phyloP scores from a whole-genome alignment of 2,888 invertebrate species.

The Choristoneura rosaceana region DNA sequence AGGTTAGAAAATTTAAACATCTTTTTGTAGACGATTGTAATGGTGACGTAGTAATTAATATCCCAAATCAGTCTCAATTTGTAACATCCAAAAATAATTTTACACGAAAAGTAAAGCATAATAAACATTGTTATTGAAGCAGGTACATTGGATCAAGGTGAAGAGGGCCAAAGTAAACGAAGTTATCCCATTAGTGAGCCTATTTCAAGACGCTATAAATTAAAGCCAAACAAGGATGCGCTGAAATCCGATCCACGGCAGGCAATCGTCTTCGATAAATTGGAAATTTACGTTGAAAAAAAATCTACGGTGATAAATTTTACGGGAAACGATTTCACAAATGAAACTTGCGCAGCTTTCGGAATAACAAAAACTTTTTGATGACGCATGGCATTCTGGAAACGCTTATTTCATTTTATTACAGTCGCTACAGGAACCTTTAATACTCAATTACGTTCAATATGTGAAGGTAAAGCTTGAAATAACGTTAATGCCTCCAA shows the following conservation, averaged over 20 bases:
- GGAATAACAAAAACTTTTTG: conserved; percentile 41
- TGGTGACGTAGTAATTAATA: too few species aligned
- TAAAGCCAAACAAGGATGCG: conserved; percentile 55
- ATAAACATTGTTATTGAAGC: conserved; percentile 45
- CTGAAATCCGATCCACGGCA: conserved; percentile 51
- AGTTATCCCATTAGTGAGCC: conserved; percentile 52
- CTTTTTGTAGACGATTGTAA: too few species aligned
- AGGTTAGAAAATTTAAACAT: too few species aligned
- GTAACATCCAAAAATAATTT: neutral
- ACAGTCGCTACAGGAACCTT: conserved; percentile 26
- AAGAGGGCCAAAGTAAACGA: conserved; percentile 51
- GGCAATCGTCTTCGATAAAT: conserved; percentile 51
- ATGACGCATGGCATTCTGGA: conserved; percentile 39
- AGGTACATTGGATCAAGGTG: conserved; percentile 46
- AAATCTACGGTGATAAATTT: conserved; percentile 47
- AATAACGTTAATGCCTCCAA: conserved; percentile 25
- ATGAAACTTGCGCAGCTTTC: conserved; percentile 43
- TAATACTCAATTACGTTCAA: conserved; percentile 25
- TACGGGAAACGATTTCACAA: conserved; percentile 43
- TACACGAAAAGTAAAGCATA: conserved; percentile 31
- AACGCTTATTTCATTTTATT: conserved; percentile 30
- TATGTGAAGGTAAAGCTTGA: conserved; percentile 6
- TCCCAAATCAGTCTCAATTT: neutral
- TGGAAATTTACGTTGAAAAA: conserved; percentile 51
- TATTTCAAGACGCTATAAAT: conserved; percentile 60